A percentile compares a stretch with the other conserved stretches of the same genome.
phyloP scores from a whole-genome alignment of 2,888 invertebrate species.

The Micoletzkya japonica region DNA sequence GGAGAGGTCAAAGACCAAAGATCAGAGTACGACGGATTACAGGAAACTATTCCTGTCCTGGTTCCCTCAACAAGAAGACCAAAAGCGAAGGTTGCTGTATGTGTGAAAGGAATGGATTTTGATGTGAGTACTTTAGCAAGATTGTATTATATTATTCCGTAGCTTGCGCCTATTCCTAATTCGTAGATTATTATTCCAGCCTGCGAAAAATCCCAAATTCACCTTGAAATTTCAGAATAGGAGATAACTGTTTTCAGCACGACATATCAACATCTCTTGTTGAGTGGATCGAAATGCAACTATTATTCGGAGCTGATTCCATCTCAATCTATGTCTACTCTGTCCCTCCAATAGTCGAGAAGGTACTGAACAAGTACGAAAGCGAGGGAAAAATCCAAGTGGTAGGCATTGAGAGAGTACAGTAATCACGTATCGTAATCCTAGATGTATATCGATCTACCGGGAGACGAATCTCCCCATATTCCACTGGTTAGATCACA shows the following conservation, averaged over 20 bases:
- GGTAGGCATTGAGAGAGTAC: background rate
- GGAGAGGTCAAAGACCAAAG: background rate
- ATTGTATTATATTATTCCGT: too few relatives aligned
- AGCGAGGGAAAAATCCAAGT: slow-evolving; percentile 19
- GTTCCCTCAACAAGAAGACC: background rate
- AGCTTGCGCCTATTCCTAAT: too few relatives aligned
- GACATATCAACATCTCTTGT: slow-evolving; percentile 85
- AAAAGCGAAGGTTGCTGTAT: slow-evolving; percentile 71
- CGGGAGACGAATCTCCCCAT: slow-evolving; percentile 83
- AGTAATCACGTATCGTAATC: background rate
- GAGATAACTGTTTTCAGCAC: slow-evolving; percentile 35
- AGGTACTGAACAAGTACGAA: slow-evolving; percentile 11
- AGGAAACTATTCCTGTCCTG: background rate
- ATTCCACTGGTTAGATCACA: slow-evolving; percentile 71
- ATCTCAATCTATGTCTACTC: slow-evolving; percentile 21
- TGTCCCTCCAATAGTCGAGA: background rate
- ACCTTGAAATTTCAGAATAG: background rate
- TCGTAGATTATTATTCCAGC: too few relatives aligned
- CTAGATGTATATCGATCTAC: slow-evolving; percentile 73
- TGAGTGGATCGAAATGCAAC: slow-evolving; percentile 89
- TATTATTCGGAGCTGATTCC: slow-evolving; percentile 78
- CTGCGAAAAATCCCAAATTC: too few relatives aligned
- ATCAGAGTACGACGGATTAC: background rate
- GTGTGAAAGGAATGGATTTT: slow-evolving; percentile 85
- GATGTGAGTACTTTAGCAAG: too few relatives aligned